These are phyloP conservation scores for Oostethus manadensis DNA, from an alignment of 2,113 vertebrate genomes.

Conservation along the genomic window DNA sequence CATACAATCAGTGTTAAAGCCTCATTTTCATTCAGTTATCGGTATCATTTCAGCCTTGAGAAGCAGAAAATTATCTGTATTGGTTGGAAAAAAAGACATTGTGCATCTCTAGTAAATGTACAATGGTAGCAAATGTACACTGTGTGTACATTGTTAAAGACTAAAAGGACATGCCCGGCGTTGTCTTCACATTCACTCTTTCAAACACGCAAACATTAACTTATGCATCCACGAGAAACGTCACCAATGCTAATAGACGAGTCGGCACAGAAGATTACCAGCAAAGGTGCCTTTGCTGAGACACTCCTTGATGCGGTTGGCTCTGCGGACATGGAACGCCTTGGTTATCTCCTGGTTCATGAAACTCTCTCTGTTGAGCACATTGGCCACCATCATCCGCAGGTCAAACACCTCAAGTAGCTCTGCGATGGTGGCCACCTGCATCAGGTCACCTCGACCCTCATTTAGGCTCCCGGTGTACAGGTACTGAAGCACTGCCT, in stretches of 20 bases:
- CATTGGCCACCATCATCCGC: slow-evolving; percentile 89
- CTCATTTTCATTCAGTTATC: too few species aligned
- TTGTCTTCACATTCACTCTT: neutral
- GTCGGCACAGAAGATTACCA: slow-evolving; percentile 60
- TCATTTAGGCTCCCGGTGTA: slow-evolving; percentile 82
- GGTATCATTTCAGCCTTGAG: too few species aligned
- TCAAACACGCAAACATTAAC: slow-evolving; percentile 11
- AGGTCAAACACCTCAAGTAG: slow-evolving; percentile 86
- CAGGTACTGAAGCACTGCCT: slow-evolving; percentile 81
- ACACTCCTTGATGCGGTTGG: slow-evolving; percentile 89
- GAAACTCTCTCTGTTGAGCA: slow-evolving; percentile 88
- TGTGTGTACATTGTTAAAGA: slow-evolving; percentile 33
- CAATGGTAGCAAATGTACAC: slow-evolving; percentile 42
- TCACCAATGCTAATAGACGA: slow-evolving; percentile 6
- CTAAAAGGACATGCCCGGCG: slow-evolving; percentile 25
- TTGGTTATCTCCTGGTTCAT: slow-evolving; percentile 95
- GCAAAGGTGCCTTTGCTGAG: slow-evolving; percentile 82
- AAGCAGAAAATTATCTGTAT: too few species aligned
- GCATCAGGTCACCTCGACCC: slow-evolving; percentile 75
- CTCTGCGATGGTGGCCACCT: slow-evolving; percentile 85
- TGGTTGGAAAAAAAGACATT: neutral
- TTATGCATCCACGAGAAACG: slow-evolving; percentile 25
- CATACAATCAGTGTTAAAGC: too few species aligned
- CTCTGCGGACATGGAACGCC: slow-evolving; percentile 86
- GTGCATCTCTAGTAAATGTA: neutral